A percentile compares a stretch with the other conserved stretches of the same genome.
These are phyloP conservation scores for Desoria tigrina DNA, from an alignment of 2,888 invertebrate genomes.

Conservation along the genomic window DNA sequence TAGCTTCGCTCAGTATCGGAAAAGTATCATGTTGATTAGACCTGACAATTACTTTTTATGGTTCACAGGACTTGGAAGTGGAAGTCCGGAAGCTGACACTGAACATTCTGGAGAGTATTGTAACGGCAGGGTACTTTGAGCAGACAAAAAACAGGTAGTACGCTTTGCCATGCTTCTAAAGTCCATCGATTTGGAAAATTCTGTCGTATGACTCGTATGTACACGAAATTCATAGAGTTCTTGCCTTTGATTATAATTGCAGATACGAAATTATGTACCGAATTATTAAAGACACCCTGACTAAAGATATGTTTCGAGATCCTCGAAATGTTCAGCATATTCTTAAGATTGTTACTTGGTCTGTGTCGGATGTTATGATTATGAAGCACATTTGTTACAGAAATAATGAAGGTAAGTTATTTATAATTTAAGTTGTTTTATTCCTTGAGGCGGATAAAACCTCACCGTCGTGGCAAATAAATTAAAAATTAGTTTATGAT, in stretches of 20 bases:
- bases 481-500: background rate
- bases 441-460: too few relatives aligned
- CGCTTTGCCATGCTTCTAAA: too few relatives aligned
- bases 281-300: slow-evolving; percentile 24
- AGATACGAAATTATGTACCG: slow-evolving; percentile 34
- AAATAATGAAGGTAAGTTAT: slow-evolving; percentile 20
- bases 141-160: slow-evolving; percentile 17
- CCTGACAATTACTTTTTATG: background rate
- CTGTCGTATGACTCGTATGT: too few relatives aligned
- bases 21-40: too few relatives aligned
- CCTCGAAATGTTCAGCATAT: slow-evolving; percentile 1
- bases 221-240: too few relatives aligned
- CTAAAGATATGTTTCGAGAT: slow-evolving; percentile 21
- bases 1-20: too few relatives aligned
- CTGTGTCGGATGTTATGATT: slow-evolving; percentile 24
- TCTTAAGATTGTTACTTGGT: slow-evolving; percentile 29
- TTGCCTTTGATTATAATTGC: background rate
- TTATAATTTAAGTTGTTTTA: background rate
- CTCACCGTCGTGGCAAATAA: too few relatives aligned
- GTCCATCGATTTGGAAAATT: too few relatives aligned
- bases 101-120: slow-evolving; percentile 30
- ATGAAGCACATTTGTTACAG: slow-evolving; percentile 28
- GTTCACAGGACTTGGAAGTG: slow-evolving; percentile 23
- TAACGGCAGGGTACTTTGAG: slow-evolving; percentile 32
- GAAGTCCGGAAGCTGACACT: slow-evolving; percentile 22